Percentiles rank a stretch among this genome's conserved stretches.
Evolutionary conservation across 2,113 vertebrate species (phyloP).

Genomic region (Hiodon alosoides): DNA sequence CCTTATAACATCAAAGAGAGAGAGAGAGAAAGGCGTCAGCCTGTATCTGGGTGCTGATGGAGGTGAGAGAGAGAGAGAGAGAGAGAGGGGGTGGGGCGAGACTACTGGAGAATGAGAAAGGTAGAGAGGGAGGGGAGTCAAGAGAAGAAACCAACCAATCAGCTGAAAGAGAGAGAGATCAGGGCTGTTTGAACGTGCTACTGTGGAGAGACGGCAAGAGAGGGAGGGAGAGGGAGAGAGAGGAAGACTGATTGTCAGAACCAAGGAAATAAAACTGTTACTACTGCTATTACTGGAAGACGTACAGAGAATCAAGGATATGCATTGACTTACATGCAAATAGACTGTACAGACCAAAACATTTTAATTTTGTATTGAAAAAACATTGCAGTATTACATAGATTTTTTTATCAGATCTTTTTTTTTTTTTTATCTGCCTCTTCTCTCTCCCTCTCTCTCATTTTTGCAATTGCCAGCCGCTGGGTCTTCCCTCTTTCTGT

Average conservation of each 20-base stretch:
- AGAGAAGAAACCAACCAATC: conserved; percentile 48
- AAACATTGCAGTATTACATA: conserved; percentile 38
- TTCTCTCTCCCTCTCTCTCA: conserved; percentile 24
- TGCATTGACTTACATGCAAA: conserved; percentile 45
- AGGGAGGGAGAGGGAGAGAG: conserved; percentile 25
- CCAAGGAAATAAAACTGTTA: conserved; percentile 62
- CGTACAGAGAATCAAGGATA: conserved; percentile 50
- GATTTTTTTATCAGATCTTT: conserved; percentile 27
- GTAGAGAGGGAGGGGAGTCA: conserved; percentile 32
- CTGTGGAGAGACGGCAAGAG: conserved; percentile 34
- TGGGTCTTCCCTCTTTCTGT: conserved; percentile 39
- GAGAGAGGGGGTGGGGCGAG: conserved; percentile 14
- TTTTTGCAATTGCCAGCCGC: conserved; percentile 25
- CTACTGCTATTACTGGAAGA: conserved; percentile 60
- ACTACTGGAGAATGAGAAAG: conserved; percentile 20
- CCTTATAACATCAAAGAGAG: conserved; percentile 56
- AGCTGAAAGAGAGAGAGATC: conserved; percentile 47
- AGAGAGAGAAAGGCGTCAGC: conserved; percentile 26
- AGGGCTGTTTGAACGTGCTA: conserved; percentile 44
- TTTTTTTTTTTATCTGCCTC: conserved; percentile 23
- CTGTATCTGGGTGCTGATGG: conserved; percentile 45
- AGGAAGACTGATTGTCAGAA: conserved; percentile 48
- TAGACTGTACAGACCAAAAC: conserved; percentile 42
- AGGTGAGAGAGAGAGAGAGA: conserved; percentile 39
- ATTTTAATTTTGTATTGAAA: conserved; percentile 43